Conservation (phyloP, 2,113 vertebrate genomes). For the Phocoena phocoena region DNA sequence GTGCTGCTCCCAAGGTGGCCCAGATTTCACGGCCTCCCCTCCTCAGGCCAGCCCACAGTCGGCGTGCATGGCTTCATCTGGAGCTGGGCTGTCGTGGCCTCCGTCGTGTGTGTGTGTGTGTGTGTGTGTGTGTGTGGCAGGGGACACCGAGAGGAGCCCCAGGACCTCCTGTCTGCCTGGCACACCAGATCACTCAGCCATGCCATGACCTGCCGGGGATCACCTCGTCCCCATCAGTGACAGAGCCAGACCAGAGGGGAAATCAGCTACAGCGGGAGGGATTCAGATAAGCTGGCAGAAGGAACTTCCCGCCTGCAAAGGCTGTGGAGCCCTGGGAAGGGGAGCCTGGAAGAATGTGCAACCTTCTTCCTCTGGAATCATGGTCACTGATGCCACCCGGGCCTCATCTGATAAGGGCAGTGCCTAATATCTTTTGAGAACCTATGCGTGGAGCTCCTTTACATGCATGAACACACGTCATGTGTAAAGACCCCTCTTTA, state of each 20-base stretch:
- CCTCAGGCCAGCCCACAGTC: background rate
- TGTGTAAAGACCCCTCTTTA: background rate
- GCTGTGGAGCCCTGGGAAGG: background rate
- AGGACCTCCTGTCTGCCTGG: background rate
- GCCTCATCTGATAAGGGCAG: background rate
- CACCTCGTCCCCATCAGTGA: background rate
- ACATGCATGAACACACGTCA: fast-evolving
- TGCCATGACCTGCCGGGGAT: background rate
- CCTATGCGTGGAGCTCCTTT: background rate
- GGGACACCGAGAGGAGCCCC: background rate
- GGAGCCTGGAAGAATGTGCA: background rate
- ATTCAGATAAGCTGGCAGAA: slow-evolving; percentile 28
- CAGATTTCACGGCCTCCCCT: background rate
- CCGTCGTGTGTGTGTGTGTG: fast-evolving
- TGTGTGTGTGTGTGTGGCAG: background rate
- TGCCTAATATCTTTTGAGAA: background rate
- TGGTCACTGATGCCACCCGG: background rate
- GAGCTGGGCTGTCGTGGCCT: background rate
- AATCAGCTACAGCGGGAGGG: background rate
- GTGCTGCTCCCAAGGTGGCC: too few species aligned
- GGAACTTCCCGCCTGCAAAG: slow-evolving; percentile 28
- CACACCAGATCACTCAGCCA: background rate
- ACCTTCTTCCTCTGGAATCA: background rate
- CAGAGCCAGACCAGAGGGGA: slow-evolving; percentile 37
- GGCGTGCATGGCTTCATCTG: background rate